Base-by-base conservation (phyloP, 2,888 invertebrate genomes). In the Hirtodrosophila confusa region DNA sequence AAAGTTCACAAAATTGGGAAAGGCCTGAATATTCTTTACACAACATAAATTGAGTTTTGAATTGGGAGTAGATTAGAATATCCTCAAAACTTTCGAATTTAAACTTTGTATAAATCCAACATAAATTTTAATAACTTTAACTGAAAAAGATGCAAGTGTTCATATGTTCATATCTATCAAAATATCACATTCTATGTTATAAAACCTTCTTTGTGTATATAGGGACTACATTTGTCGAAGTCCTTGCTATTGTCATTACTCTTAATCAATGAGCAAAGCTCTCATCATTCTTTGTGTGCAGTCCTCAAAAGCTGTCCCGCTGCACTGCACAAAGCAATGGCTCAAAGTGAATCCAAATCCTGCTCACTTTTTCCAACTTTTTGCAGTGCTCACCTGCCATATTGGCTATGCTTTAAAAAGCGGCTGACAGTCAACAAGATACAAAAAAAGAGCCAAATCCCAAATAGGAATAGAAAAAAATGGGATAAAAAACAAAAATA, bases 341-440 rank as follows among this genome's bases (percentile, higher is more conserved):
- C n/a, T 37, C 66, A 50, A 54, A 60, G 40, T 36, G 37, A 54
- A 43, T 45, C 33, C 11, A 7, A 69, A 45, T 36, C 39, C 44
- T 9, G 11, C 44, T 40, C 17, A 33, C 24, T 41, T 12, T 41
- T 23, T 11, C 10, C 35, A 17, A 33, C 27, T 35, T 50, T 29
- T 7, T 12, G 31, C 3, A 3, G 24, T 17, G 39, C 11, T 64
- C 69, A 71, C 69, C 69, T 69, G 72, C 44, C 55, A 27, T 29
- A 73, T 76, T 71, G 77, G 43, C 64, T 37, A 31, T 9, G 61
- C 70, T 70, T 70, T 58, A 69, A 69, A 51, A 56, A 37, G 37
- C 47, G 39, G 7, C 65, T 56, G 65, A 63, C 65, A 71, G 72
- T 48, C 41, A 36, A 53, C 48, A 56, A 54, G 39, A 27, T 9